Base-by-base conservation (phyloP, 2,113 vertebrate species). In the Ciconia maguari region DNA sequence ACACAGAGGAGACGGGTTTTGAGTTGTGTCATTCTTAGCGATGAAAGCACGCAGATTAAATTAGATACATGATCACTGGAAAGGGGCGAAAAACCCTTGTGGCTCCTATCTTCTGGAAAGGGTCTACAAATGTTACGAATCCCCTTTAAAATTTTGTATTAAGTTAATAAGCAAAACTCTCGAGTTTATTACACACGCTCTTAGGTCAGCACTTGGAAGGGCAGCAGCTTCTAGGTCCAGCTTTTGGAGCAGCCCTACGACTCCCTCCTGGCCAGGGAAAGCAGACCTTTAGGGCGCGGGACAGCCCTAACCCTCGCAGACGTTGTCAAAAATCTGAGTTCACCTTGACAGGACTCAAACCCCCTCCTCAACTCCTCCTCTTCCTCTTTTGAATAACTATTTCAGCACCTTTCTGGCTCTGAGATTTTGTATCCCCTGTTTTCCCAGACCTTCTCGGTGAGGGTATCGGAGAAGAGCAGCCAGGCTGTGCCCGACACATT, bases 261-360 rank as follows among this genome's bases (percentile, higher is more conserved):
- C 18, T 48, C 55, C 12, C 18, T 51, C n/a, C 26, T 1, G 3
- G 29, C 7, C 32, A 21, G 48, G 20, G 49, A 29, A 13, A 42
- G 34, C 49, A 16, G 69, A 20, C 18, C 42, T 34, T 34, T 1
- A 26, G 30, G 41, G 52, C 6, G 2, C 3, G 13, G 48, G 38
- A 32, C 25, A 48, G 34, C 32, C 46, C 68, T 2, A 18, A 34
- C 44, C 36, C 62, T 29, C 6, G 0, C 19, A 27, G 21, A 19
- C 0, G 0, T 4, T 2, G 3, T 10, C 46, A 80, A 76, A 70
- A 49, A 12, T 10, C 48, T 32, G 1, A 68, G 19, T n/a, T 42
- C 83, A n/a, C 61, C 49, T 14, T 7, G 12, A 34, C 15, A 22
- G 38, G 60, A 46, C 27, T 58, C 19, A 78, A 65, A 30, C 7